phyloP scores from a whole-genome alignment of 2,888 invertebrate genomes.

The Mythimna vitellina region DNA sequence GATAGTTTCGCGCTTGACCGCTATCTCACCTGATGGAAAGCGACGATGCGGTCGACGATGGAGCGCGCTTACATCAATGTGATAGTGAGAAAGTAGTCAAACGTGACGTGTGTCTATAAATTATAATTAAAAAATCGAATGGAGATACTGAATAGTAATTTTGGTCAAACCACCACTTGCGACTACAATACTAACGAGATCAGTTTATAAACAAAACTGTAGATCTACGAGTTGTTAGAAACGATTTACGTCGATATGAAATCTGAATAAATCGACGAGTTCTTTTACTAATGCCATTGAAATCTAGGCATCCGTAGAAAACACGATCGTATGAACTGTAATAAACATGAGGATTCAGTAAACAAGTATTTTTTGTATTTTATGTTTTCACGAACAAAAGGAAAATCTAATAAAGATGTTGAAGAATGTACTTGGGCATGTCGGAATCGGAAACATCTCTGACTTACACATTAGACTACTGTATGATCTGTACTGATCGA shows the following conservation, averaged over 20 bases:
- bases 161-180: too few relatives aligned
- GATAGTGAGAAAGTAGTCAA: too few relatives aligned
- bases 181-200: too few relatives aligned
- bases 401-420: slow-evolving; percentile 52
- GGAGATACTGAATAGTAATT: too few relatives aligned
- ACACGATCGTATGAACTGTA: slow-evolving; percentile 21
- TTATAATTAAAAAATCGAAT: too few relatives aligned
- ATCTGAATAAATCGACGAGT: slow-evolving; percentile 27
- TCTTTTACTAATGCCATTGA: slow-evolving; percentile 25
- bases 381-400: slow-evolving; percentile 21
- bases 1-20: too few relatives aligned
- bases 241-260: slow-evolving; percentile 35
- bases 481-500: slow-evolving; percentile 3
- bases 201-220: slow-evolving; percentile 37
- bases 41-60: too few relatives aligned
- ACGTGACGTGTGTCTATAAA: too few relatives aligned
- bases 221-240: slow-evolving; percentile 29
- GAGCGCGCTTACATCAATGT: too few relatives aligned
- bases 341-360: slow-evolving; percentile 17
- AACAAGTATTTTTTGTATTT: slow-evolving; percentile 18
- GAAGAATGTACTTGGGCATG: slow-evolving; percentile 29
- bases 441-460: slow-evolving; percentile 28
- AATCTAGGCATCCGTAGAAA: slow-evolving; percentile 31
- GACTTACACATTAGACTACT: background rate
- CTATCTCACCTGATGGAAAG: too few relatives aligned